Evolutionary conservation across 1,140 invertebrate species (phyloP).

Genomic region (Parasteatoda tepidariorum): DNA sequence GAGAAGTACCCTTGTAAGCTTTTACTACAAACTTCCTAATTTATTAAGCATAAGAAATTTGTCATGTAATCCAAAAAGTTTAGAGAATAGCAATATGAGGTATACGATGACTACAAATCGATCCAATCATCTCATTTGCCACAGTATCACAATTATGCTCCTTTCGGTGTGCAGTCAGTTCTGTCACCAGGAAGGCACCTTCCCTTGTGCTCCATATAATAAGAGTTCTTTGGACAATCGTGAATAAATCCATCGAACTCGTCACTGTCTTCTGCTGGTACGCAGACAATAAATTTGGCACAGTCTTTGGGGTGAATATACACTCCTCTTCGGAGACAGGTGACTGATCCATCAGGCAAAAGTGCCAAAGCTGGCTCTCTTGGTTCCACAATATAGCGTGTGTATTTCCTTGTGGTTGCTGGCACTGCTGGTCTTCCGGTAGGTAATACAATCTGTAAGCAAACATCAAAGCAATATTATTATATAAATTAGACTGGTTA

Average conservation of each 20-base stretch:
- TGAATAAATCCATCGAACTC: constrained; percentile 62
- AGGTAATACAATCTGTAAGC: constrained; percentile 20
- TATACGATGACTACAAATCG: too few relatives aligned
- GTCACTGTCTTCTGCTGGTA: constrained; percentile 54
- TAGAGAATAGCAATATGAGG: too few relatives aligned
- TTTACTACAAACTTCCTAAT: too few relatives aligned
- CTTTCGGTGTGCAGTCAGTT: neutral
- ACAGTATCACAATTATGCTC: neutral
- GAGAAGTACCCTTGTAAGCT: too few relatives aligned
- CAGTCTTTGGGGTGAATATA: constrained; percentile 64
- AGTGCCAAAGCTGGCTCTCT: constrained; percentile 59
- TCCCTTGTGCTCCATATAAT: constrained; percentile 59
- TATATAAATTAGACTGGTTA: too few relatives aligned
- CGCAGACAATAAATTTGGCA: constrained; percentile 65
- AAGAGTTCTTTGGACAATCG: constrained; percentile 64
- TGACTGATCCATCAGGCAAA: constrained; percentile 55
- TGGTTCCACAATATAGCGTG: neutral
- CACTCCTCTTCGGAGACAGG: constrained; percentile 63
- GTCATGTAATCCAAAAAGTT: too few relatives aligned
- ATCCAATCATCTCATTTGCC: too few relatives aligned
- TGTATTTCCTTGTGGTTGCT: constrained; percentile 33
- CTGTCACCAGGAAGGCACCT: constrained; percentile 57
- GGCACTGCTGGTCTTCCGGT: constrained; percentile 50
- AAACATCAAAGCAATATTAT: too few relatives aligned
- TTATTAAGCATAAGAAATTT: too few relatives aligned